phyloP scores from a whole-genome alignment of 2,113 vertebrate genomes.

The Plestiodon gilberti region DNA sequence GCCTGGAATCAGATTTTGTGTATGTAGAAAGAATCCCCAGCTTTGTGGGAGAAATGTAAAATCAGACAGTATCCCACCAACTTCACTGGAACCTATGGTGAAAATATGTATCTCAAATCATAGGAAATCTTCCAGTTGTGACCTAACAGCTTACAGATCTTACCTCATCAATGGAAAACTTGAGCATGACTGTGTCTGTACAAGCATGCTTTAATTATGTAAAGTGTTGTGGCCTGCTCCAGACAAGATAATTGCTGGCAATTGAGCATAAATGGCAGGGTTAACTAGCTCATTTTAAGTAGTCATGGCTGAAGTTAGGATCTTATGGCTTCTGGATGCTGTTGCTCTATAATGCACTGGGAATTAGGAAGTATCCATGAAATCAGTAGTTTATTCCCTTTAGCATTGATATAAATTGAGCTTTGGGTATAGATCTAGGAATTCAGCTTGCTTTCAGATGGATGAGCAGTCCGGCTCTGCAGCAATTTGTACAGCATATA shows the following conservation, averaged over 20 bases:
- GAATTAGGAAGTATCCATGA: background rate
- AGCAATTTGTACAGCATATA: background rate
- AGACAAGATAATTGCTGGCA: background rate
- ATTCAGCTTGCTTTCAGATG: no score
- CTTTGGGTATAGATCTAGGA: background rate
- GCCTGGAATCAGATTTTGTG: background rate
- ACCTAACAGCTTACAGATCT: no score
- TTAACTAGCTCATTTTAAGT: no score
- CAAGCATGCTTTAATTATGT: background rate
- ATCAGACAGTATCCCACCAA: background rate
- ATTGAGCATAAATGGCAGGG: background rate
- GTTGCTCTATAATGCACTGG: background rate
- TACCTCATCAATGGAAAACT: background rate
- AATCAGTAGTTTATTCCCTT: background rate
- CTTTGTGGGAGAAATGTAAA: background rate
- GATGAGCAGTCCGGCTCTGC: no score
- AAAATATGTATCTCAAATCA: background rate
- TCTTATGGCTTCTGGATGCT: no score
- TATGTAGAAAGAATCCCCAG: background rate
- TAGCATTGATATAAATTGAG: background rate
- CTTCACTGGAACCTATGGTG: background rate
- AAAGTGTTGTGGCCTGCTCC: background rate
- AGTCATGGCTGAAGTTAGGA: no score
- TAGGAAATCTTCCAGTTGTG: no score
- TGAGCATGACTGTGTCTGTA: background rate